Evolutionary conservation across 2,797 vertebrate genomes (phyloP), one percentile per base, ranked within the genome.

Genomic region (Vespertilio murinus): DNA sequence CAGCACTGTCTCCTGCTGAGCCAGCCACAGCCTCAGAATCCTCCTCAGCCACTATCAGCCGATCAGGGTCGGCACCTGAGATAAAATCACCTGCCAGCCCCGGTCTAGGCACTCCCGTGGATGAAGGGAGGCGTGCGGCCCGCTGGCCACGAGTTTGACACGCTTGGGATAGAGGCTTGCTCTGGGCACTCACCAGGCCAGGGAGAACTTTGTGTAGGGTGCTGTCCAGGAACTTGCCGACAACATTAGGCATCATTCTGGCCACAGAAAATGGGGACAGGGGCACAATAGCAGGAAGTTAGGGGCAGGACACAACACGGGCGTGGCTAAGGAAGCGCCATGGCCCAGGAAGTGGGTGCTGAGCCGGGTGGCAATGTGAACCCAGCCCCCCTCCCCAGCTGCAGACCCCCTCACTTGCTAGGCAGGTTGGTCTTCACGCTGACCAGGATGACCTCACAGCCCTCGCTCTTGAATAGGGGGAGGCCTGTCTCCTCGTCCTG

Each of bases 191-290:
- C 75, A 96, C 64, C 97, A 97, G 70, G 54, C 28, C 38, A 0
- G 97, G 97, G 79, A 98, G 95, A 49, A 97, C 69, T 74, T 97
- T 98, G 78, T 83, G 95, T 25, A 98, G 97, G 20, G 95, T 98
- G 92, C 92, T 95, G 70, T 97, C 91, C 96, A 98, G 65, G 94
- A 97, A 98, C 88, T 97, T 97, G 83, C 82, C 97, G 96, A 94
- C 30, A 10, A 94, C 90, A 33, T 96, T 96, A 59, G 97, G 97
- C 22, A 95, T 42, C 95, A 90, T 9, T 0, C 97, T 98, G 88
- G 80, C 93, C 93, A 88, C 67, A 49, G 30, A 88, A 8, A 5
- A 33, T 7, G 20, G 1, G 22, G 38, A 22, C 52, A 67, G 38
- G 6, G 35, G 28, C 42, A 80, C 8, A 70, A 12, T 2, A 73